Base-by-base conservation (phyloP, 53 echinoderm and acorn worm genomes). In the Luidia sarsii region DNA sequence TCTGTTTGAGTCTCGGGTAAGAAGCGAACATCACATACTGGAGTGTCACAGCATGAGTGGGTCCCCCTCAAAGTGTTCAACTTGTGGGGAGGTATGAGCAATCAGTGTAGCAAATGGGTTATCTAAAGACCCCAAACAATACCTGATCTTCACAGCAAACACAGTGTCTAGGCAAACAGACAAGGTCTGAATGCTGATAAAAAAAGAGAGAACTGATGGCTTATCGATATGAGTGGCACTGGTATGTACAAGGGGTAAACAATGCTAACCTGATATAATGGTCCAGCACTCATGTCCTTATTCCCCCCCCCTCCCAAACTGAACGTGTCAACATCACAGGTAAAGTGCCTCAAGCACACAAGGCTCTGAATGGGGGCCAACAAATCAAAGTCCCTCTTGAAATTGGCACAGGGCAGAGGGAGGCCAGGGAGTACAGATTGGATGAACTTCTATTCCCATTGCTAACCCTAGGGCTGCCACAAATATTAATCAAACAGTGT, bases 151-250 rank as follows among this genome's bases (percentile, higher is more conserved):
- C 9, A 20, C 1, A 14, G 10, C 9, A 43, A 41, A 22, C 67
- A 45, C 16, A 19, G 28, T 37, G 28, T 28, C 67, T 37, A 35
- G 35, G 28, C 27, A 66, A 66, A 66, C 45, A 66, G 45, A 66
- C 41, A 45, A 33, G 23, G 25, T 7, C 67, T 25, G 41, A 66
- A 66, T 66, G 38, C 28, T 33, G 23, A 21, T 21, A 55, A 23
- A 55, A 33, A 56, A 27, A 21, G 21, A 55, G 22, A 55, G 27
- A 56, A 27, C 51, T 13, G 39, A 53, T 72, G 33, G 5, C 54
- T 72, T 72, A 57, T 72, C 38, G 14, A 13, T 72, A 53, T 55
- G 55, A 72, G 72, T 72, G 72, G 72, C 72, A 72, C 33, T 21
- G 72, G 39, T 36, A 72, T 72, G 72, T 22, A 18, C n/a, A 29